Percentiles rank a stretch among this genome's conserved stretches.
phyloP scores from a whole-genome alignment of 2,113 vertebrate species.

The Protobothrops mucrosquamatus region DNA sequence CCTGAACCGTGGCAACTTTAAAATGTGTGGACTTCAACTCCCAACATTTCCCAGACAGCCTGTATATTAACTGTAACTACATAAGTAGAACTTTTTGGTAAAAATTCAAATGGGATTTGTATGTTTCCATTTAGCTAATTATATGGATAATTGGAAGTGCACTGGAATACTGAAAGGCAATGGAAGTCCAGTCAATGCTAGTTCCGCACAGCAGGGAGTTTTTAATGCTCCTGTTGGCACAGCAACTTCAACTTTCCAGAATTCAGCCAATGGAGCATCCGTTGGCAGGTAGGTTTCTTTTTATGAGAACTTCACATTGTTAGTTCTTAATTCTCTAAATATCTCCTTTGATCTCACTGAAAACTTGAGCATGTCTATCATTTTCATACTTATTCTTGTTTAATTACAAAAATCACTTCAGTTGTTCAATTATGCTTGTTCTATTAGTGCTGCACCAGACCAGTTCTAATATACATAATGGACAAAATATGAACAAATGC shows the following conservation, averaged over 20 bases:
- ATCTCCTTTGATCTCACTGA: neutral
- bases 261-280: constrained; percentile 84
- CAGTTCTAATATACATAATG: neutral
- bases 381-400: neutral
- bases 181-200: constrained; percentile 89
- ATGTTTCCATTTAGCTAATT: constrained; percentile 80
- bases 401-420: neutral
- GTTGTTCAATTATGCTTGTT: neutral
- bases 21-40: neutral
- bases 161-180: constrained; percentile 96
- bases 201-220: constrained; percentile 81
- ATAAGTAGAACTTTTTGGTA: neutral
- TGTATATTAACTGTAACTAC: neutral
- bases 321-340: constrained; percentile 25
- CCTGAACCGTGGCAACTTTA: too few relatives aligned
- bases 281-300: constrained; percentile 85
- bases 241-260: constrained; percentile 80
- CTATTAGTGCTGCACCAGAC: neutral
- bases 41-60: neutral
- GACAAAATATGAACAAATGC: neutral
- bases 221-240: constrained; percentile 81
- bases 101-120: neutral
- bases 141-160: constrained; percentile 99
- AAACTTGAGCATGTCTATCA: neutral
- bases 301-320: constrained; percentile 26